Percentiles rank a stretch among this genome's conserved stretches.
phyloP scores from a whole-genome alignment of 2,888 invertebrate genomes.

The Magallana nippona region DNA sequence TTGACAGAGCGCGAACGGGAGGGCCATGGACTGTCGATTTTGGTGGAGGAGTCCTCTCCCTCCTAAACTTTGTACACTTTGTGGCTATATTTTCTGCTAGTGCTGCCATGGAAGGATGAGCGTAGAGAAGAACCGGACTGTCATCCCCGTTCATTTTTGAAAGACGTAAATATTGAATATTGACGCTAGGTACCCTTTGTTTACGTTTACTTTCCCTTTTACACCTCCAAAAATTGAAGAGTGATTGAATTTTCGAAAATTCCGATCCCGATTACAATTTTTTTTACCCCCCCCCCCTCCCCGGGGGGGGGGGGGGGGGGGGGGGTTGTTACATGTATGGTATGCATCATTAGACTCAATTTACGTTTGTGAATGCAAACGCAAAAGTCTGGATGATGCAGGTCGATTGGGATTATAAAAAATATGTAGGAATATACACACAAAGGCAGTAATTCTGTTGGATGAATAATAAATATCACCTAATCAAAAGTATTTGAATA shows the following conservation, averaged over 20 bases:
- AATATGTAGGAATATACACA: too few relatives aligned
- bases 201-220: constrained; percentile 1
- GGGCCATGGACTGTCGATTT: background rate
- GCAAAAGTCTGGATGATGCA: too few relatives aligned
- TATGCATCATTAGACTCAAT: too few relatives aligned
- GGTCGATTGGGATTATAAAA: too few relatives aligned
- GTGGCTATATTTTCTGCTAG: constrained; percentile 72
- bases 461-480: too few relatives aligned
- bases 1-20: constrained; percentile 62
- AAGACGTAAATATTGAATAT: background rate
- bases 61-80: constrained; percentile 51
- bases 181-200: background rate
- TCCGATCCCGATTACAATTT: background rate
- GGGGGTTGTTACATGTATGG: too few relatives aligned
- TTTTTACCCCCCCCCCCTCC: too few relatives aligned
- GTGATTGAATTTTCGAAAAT: background rate
- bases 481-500: too few relatives aligned
- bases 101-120: constrained; percentile 75
- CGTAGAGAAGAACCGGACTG: constrained; percentile 73
- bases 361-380: too few relatives aligned
- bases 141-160: constrained; percentile 48
- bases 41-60: constrained; percentile 18
- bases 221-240: background rate
- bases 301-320: too few relatives aligned
- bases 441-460: too few relatives aligned